Conservation (phyloP, 1,140 invertebrate genomes). For the Charaxes varanes region DNA sequence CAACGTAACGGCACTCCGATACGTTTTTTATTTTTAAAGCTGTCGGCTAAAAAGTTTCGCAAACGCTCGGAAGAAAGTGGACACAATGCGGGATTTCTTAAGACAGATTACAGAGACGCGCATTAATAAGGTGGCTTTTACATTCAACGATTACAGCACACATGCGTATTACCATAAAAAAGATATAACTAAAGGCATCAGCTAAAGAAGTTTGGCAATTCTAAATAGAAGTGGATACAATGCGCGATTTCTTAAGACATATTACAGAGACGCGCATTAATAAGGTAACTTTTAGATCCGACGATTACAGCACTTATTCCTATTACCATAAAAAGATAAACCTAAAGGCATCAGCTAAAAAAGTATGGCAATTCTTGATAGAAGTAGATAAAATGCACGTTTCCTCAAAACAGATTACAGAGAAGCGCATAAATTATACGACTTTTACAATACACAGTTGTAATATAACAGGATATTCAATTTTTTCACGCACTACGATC, state of each 20-base stretch:
- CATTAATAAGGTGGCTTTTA: slow-evolving; percentile 62
- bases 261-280: slow-evolving; percentile 65
- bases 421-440: slow-evolving; percentile 56
- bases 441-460: too few species aligned
- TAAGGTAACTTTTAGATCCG: slow-evolving; percentile 44
- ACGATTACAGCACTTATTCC: slow-evolving; percentile 15
- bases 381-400: slow-evolving; percentile 64
- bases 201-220: too few species aligned
- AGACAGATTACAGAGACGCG: slow-evolving; percentile 65
- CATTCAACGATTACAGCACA: slow-evolving; percentile 16
- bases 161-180: neutral
- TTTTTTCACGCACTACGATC: neutral
- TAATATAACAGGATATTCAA: neutral
- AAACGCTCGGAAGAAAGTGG: slow-evolving; percentile 55
- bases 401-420: slow-evolving; percentile 69
- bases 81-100: slow-evolving; percentile 63
- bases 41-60: slow-evolving; percentile 33
- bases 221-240: slow-evolving; percentile 68
- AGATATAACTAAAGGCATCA: neutral
- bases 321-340: neutral
- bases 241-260: slow-evolving; percentile 64
- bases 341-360: too few species aligned
- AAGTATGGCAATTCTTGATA: too few species aligned
- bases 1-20: slow-evolving; percentile 11
- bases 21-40: slow-evolving; percentile 9